phyloP scores from a whole-genome alignment of 2,797 vertebrate genomes.

The Pseudotriccus pelzelni region DNA sequence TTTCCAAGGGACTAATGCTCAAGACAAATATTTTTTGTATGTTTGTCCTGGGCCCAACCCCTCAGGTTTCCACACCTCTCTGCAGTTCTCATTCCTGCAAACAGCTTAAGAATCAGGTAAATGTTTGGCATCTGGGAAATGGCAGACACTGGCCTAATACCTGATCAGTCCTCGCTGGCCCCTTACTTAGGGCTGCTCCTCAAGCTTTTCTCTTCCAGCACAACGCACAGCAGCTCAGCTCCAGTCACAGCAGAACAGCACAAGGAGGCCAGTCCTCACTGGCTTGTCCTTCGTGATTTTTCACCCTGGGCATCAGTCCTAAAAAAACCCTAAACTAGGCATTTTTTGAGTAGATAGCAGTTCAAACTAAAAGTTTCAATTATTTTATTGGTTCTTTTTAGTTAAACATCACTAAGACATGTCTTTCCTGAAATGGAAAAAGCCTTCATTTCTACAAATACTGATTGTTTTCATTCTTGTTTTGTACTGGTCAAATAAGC shows the following conservation, averaged over 20 bases:
- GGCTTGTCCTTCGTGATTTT: neutral
- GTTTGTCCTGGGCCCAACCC: neutral
- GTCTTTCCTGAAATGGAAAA: neutral
- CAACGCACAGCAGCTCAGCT: neutral
- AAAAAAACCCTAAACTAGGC: neutral
- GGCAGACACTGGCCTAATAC: neutral
- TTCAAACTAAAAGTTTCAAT: neutral
- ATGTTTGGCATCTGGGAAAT: neutral
- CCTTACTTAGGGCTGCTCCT: neutral
- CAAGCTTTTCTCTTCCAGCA: neutral
- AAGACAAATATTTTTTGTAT: neutral
- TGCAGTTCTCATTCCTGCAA: neutral
- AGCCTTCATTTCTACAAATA: neutral
- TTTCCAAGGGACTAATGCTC: neutral
- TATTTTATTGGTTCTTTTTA: neutral
- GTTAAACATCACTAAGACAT: neutral
- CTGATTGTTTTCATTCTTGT: neutral
- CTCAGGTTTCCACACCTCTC: neutral
- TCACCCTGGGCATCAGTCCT: neutral
- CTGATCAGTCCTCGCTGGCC: fast-evolving
- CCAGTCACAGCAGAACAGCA: neutral
- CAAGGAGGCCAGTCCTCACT: neutral
- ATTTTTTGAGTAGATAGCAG: neutral
- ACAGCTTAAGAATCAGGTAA: neutral
- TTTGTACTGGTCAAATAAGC: neutral